Conservation (phyloP, 2,888 invertebrate genomes). For the Eilema sororculum region DNA sequence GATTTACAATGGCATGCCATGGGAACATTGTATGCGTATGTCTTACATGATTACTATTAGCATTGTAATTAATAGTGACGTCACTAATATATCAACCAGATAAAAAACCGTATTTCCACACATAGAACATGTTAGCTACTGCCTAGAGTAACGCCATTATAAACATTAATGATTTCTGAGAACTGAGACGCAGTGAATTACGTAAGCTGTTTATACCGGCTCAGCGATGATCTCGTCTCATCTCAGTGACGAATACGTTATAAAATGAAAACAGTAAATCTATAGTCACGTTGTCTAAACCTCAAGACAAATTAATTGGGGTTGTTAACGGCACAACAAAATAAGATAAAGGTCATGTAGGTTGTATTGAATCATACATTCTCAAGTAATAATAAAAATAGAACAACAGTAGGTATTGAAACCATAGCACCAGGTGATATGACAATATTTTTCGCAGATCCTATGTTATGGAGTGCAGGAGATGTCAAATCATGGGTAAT, state of each 20-base stretch:
- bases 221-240: slow-evolving; percentile 60
- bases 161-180: slow-evolving; percentile 74
- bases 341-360: not conserved
- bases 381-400: not conserved
- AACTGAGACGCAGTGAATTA: slow-evolving; percentile 72
- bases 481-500: slow-evolving; percentile 96
- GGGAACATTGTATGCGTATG: slow-evolving; percentile 58
- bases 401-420: not conserved
- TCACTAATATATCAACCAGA: slow-evolving; percentile 59
- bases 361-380: not conserved
- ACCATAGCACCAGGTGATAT: slow-evolving; percentile 14
- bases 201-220: slow-evolving; percentile 70
- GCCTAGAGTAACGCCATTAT: slow-evolving; percentile 67
- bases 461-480: slow-evolving; percentile 93
- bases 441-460: slow-evolving; percentile 89
- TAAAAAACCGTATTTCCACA: slow-evolving; percentile 70
- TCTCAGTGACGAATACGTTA: slow-evolving; percentile 49
- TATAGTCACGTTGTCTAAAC: not conserved
- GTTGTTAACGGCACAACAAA: slow-evolving; percentile 19
- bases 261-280: not conserved
- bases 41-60: slow-evolving; percentile 55
- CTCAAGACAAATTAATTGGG: slow-evolving; percentile 4
- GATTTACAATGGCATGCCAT: slow-evolving; percentile 55
- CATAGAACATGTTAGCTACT: slow-evolving; percentile 66
- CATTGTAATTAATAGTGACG: slow-evolving; percentile 70